Base-by-base conservation (phyloP, 2,797 vertebrate genomes). In the Oryzias sinensis region DNA sequence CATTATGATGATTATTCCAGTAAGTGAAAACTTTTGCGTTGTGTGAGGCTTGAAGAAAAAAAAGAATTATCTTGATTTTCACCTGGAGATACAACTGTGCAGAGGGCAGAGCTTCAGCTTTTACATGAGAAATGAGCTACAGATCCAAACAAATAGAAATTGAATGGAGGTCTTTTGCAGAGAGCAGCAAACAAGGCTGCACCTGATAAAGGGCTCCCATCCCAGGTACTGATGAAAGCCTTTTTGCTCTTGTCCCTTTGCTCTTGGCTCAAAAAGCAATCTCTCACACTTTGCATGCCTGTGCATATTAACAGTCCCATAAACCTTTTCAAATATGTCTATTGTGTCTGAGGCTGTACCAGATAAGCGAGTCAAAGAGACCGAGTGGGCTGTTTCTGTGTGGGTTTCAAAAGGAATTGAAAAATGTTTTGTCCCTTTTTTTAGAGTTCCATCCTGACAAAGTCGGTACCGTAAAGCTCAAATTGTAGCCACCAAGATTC, bases 221-320 rank as follows among this genome's bases (percentile, higher is more conserved):
- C n/a, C n/a, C 75, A 72, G 74, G 86, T 81, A 86, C 86, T 89
- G 33, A 37, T 37, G 33, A 9, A 11, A 37, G 33, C 33, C 33
- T 37, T 37, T 37, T 37, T 37, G 2, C 33, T 87, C 84, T 88
- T 86, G 81, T 84, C 70, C 70, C 65, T 70, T 64, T 49, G 69
- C 85, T 85, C 85, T 84, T 82, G 70, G 78, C 74, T 81, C 85
- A 81, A 89, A 89, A 91, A 88, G 83, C 85, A 90, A 90, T 90
- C 86, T 90, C 86, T 90, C 76, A 75, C 79, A 83, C 85, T 90
- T 90, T 89, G 83, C 90, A 91, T 88, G 86, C 89, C 85, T 82
- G 83, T 89, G 88, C 90, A 91, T 88, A 89, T 89, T 88, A 91
- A 91, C 83, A 84, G 81, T 86, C 77, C 83, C 82, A 86, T 80